Base-by-base conservation (phyloP, 2,888 invertebrate genomes). In the Gryllus longicercus region DNA sequence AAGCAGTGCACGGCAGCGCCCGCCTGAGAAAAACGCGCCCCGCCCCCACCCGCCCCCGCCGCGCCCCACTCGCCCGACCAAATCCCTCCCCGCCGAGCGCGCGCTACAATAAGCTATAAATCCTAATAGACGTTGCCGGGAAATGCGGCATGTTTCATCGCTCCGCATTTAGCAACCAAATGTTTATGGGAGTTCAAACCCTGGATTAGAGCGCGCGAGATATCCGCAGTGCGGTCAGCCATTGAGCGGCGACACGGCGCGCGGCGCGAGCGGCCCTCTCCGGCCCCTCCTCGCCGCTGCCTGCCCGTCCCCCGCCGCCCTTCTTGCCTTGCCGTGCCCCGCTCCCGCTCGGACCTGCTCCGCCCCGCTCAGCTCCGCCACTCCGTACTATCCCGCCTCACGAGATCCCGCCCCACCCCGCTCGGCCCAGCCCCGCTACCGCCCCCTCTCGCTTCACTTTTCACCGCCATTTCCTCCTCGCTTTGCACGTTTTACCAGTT, bases 41-140 rank as follows among this genome's bases (percentile, higher is more conserved):
- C 63, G 18, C 14, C 14, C 16, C 5, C 18, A 0, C 63, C 14
- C 63, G 4, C 4, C 63, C 14, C 18, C 18, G 4, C 4, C 14
- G 4, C 63, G 3, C 2, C 63, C 63, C 63, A 0, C 18, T 3
- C 14, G 16, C 63, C 14, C 63, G 16, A 2, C 63, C 18, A 63
- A 63, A 63, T 63, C 63, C 63, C 63, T 63, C 18, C 63, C 16
- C 18, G 18, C 63, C 63, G 63, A 14, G 63, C 14, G 18, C 63
- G 63, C 63, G 63, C 63, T 63, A 63, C 63, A 63, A 63, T 63
- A 63, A 63, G 63, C 63, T 63, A 63, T 63, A 63, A 63, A 63
- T 63, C 63, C 63, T 63, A 63, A 63, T 63, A 63, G 63, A 63
- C 63, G 63, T 4, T 63, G 10, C 63, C 63, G 18, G 63, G 5